phyloP scores from a whole-genome alignment of 2,113 vertebrate genomes.

The Glareola pratincola region DNA sequence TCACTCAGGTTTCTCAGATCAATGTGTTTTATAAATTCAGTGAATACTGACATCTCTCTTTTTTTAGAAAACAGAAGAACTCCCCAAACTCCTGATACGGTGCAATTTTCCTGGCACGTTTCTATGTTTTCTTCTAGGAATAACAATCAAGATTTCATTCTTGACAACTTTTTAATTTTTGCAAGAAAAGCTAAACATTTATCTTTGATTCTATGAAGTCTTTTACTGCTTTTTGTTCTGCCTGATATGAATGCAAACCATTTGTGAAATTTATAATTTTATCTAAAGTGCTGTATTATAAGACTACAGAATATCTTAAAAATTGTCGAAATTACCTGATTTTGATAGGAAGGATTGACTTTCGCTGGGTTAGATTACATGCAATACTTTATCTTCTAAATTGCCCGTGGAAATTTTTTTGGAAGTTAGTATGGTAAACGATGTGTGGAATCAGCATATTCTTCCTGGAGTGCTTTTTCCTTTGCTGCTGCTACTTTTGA shows the following conservation, averaged over 20 bases:
- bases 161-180: conserved; percentile 62
- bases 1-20: conserved; percentile 71
- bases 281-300: conserved; percentile 52
- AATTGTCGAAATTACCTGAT: not conserved
- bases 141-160: conserved; percentile 49
- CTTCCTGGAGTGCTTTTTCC: not conserved
- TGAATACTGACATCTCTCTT: conserved; percentile 19
- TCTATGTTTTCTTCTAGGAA: conserved; percentile 62
- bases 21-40: conserved; percentile 57
- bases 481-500: not conserved
- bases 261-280: conserved; percentile 19
- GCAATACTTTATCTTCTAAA: not conserved
- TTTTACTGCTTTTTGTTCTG: conserved; percentile 56
- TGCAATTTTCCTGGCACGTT: conserved; percentile 64
- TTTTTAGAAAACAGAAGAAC: not conserved
- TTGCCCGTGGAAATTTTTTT: not conserved
- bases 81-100: not conserved
- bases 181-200: conserved; percentile 56
- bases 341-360: conserved; percentile 18
- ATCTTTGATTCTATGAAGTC: conserved; percentile 36
- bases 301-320: conserved; percentile 11
- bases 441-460: not conserved
- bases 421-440: not conserved
- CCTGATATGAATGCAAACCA: conserved; percentile 58
- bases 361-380: not conserved